Evolutionary conservation across 2,113 vertebrate species (phyloP).

Genomic region (Rattus rattus): DNA sequence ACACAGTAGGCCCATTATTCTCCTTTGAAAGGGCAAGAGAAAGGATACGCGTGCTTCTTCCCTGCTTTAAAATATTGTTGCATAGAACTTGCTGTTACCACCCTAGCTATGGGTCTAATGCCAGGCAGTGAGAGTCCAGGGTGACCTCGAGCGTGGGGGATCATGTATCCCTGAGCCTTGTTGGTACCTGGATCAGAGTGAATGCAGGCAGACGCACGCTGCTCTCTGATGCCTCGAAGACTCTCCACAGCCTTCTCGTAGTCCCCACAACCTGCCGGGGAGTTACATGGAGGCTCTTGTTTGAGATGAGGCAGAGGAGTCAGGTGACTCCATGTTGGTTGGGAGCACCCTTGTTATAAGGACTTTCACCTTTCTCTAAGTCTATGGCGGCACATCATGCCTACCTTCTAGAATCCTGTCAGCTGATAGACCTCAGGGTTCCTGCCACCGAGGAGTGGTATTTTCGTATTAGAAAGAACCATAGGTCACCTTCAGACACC

Average conservation of each 20-base stretch:
- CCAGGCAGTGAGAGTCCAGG: background rate
- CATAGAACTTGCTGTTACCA: background rate
- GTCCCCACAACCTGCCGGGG: background rate
- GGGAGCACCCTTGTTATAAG: background rate
- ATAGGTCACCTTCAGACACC: background rate
- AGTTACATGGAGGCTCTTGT: background rate
- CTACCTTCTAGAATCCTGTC: background rate
- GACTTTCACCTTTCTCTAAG: background rate
- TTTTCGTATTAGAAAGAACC: no score
- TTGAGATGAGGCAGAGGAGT: background rate
- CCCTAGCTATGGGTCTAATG: background rate
- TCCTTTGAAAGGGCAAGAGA: background rate
- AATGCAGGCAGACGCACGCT: background rate
- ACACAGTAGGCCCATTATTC: background rate
- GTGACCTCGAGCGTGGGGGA: background rate
- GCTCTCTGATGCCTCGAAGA: background rate
- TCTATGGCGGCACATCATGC: background rate
- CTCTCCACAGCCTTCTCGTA: background rate
- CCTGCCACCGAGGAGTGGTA: background rate
- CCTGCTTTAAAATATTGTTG: background rate
- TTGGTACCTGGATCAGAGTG: background rate
- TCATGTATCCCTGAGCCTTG: fast-evolving
- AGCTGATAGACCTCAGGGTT: background rate
- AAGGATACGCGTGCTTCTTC: background rate
- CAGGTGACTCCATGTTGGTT: background rate